Evolutionary conservation across 2,888 invertebrate species (phyloP).

Genomic region (Drosophila borborema): DNA sequence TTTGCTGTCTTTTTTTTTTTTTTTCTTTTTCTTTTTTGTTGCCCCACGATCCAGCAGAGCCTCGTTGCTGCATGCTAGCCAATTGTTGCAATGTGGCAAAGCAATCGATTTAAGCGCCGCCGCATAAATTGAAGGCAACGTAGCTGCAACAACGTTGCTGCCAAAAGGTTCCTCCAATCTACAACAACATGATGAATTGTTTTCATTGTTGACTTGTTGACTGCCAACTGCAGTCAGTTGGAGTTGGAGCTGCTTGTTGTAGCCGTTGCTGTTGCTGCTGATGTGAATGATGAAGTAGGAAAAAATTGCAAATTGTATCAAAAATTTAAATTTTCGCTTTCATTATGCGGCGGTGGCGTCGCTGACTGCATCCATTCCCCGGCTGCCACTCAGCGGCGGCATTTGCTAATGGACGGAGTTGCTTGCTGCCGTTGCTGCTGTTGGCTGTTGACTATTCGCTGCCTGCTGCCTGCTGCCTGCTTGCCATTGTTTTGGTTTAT

Average conservation of each 20-base stretch:
- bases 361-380: conserved; percentile 45
- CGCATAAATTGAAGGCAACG: conserved; percentile 77
- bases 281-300: conserved; percentile 74
- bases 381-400: conserved; percentile 45
- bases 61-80: conserved; percentile 47
- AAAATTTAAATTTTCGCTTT: conserved; percentile 83
- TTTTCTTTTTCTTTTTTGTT: conserved; percentile 13
- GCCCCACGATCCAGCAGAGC: conserved; percentile 36
- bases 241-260: conserved; percentile 25
- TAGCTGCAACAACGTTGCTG: conserved; percentile 33
- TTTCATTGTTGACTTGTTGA: conserved; percentile 80
- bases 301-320: conserved; percentile 82
- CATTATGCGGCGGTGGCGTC: conserved; percentile 67
- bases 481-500: conserved; percentile 62
- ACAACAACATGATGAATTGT: conserved; percentile 78
- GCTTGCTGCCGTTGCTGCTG: conserved; percentile 27
- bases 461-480: conserved; percentile 17
- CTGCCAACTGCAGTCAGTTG: conserved; percentile 53
- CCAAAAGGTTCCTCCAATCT: conserved; percentile 75
- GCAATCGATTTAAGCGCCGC: conserved; percentile 81
- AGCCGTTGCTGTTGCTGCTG: conserved; percentile 40
- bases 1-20: conserved; percentile 5
- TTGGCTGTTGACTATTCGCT: conserved; percentile 2
- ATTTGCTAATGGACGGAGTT: conserved; percentile 64
- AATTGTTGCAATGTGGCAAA: conserved; percentile 80